phyloP scores from a whole-genome alignment of 2,888 invertebrate species.

The Cantharis lateralis region DNA sequence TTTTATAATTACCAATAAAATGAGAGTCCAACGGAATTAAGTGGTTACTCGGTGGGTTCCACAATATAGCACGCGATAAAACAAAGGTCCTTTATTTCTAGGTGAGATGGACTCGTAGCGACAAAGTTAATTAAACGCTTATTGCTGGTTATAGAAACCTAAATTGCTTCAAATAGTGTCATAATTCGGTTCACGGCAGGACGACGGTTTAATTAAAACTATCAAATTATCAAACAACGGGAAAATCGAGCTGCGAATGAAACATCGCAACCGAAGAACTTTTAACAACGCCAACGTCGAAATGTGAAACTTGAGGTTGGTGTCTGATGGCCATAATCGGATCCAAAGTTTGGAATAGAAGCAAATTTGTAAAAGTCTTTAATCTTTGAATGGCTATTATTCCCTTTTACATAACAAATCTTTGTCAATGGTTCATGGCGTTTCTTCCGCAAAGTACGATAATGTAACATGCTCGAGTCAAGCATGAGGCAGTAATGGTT shows the following conservation, averaged over 20 bases:
- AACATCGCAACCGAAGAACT: not conserved
- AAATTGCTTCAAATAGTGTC: not conserved
- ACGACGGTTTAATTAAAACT: not conserved
- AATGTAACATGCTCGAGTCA: constrained; percentile 10
- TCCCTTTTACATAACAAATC: constrained; percentile 3
- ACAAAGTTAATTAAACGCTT: not conserved
- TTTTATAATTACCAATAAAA: not conserved
- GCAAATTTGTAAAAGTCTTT: not conserved
- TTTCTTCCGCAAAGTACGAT: constrained; percentile 16
- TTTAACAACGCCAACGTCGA: constrained; percentile 1
- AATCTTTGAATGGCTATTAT: not conserved
- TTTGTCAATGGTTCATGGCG: constrained; percentile 4
- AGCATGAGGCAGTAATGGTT: constrained; percentile 11
- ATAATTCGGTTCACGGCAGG: not conserved
- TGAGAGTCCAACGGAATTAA: not conserved
- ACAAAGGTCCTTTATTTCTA: not conserved
- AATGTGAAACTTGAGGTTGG: not conserved
- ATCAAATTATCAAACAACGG: not conserved
- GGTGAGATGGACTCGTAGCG: not conserved
- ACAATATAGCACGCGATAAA: not conserved
- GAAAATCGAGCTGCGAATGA: not conserved
- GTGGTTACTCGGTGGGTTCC: not conserved
- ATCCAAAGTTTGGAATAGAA: not conserved
- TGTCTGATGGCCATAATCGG: not conserved
- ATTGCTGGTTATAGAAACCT: not conserved